A percentile compares a stretch with the other conserved stretches of the same genome.
These are phyloP conservation scores for Lutjanus argentimaculatus DNA, from an alignment of 2,797 vertebrate species.

Conservation along the genomic window DNA sequence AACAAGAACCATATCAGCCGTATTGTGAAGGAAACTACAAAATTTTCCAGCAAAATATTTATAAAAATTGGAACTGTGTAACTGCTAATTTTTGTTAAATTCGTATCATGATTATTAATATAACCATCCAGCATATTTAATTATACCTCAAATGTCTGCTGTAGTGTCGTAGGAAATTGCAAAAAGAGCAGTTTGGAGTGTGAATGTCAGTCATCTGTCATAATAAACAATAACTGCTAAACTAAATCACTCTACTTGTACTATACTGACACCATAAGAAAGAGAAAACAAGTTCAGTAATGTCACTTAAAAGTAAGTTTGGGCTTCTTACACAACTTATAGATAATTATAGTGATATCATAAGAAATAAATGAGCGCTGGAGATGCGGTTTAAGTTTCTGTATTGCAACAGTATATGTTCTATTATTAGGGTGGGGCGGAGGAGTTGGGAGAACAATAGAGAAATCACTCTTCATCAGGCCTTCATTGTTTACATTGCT, in stretches of 20 bases:
- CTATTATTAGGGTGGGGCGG: not conserved
- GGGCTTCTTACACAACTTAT: fast-evolving
- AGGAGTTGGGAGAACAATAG: not conserved
- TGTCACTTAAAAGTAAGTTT: not conserved
- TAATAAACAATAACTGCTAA: not conserved
- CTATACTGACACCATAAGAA: not conserved
- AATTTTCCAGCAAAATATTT: not conserved
- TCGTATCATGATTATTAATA: not conserved
- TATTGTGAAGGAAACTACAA: not conserved
- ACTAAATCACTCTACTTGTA: not conserved
- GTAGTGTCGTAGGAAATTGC: no score
- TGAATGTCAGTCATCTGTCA: not conserved
- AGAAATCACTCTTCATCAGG: conserved; percentile 42
- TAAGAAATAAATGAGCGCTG: not conserved
- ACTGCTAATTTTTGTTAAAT: no score
- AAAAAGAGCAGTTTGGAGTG: not conserved
- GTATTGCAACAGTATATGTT: not conserved
- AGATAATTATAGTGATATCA: not conserved
- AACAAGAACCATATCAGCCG: not conserved
- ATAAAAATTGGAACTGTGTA: no score
- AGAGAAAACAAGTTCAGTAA: not conserved
- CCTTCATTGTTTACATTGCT: conserved; percentile 4
- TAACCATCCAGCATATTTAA: not conserved
- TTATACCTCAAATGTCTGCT: not conserved
- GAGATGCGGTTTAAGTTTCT: not conserved